These are phyloP conservation scores for Yponomeuta cagnagella DNA, from an alignment of 2,888 invertebrate genomes.

Conservation along the genomic window DNA sequence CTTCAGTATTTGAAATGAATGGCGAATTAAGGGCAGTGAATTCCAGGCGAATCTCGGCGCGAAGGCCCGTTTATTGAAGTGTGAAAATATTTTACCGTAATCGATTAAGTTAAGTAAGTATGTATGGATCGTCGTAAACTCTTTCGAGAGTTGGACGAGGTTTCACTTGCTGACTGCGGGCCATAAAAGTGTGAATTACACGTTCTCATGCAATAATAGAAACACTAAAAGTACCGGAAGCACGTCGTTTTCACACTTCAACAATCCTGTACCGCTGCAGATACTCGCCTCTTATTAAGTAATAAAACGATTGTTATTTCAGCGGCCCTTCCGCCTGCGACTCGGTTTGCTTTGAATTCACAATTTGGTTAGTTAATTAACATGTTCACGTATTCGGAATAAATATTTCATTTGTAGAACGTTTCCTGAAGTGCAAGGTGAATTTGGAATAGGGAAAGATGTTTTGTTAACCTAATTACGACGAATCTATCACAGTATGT, in stretches of 20 bases:
- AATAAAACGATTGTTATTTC: constrained; percentile 39
- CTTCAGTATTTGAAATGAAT: background rate
- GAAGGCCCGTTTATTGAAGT: background rate
- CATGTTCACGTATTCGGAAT: background rate
- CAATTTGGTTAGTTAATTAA: background rate
- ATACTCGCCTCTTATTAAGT: constrained; percentile 55
- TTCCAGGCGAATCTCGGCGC: background rate
- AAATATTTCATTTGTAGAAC: too few species aligned
- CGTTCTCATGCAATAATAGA: constrained; percentile 32
- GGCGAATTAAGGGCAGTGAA: background rate
- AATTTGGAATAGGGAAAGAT: too few species aligned
- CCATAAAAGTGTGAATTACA: constrained; percentile 34
- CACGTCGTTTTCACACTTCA: constrained; percentile 35
- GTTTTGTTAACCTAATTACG: too few species aligned
- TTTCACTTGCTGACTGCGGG: constrained; percentile 25
- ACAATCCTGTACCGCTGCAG: constrained; percentile 34
- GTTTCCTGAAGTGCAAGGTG: too few species aligned
- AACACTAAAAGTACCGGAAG: constrained; percentile 31
- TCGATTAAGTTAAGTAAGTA: background rate
- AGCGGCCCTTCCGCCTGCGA: background rate
- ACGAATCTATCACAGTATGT: too few species aligned
- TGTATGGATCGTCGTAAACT: constrained; percentile 3
- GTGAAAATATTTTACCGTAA: constrained; percentile 9
- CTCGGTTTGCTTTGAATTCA: constrained; percentile 18
- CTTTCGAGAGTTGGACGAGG: constrained; percentile 15